Base-by-base conservation (phyloP, 35 echinoderm and acorn worm genomes). In the Chiridota heheva region DNA sequence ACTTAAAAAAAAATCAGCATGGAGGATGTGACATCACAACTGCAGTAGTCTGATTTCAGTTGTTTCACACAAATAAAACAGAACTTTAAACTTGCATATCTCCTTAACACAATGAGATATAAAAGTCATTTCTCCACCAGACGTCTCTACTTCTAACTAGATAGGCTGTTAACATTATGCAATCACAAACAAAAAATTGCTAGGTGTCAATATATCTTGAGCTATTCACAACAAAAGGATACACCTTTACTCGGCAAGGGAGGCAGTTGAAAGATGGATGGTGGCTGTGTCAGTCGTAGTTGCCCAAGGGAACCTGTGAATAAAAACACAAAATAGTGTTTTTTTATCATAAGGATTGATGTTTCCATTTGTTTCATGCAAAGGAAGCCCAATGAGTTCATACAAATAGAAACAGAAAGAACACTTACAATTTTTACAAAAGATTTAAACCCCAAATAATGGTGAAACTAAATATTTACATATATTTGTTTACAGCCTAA, bases 181-280 rank as follows among this genome's bases (percentile, higher is more conserved):
- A 10, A 12, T 51, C 47, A 51, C 22, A 12, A 22, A 51, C 8
- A 12, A 51, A 51, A 12, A 51, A 51, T 51, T 12, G 10, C 10
- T 51, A 51, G 22, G 47, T 51, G 47, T 12, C 22, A 12, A 12
- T 10, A 12, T 22, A 12, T 10, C 47, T 12, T 12, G 22, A 12
- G 47, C 47, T 12, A 51, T 51, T 51, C n/a, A n/a, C n/a, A n/a
- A n/a, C n/a, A 64, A 81, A 96, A 97, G 93, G 93, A 97, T 97
- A 97, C 93, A 97, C 84, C 84, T 58, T 84, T 97, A 32, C 42
- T 44, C 43, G 93, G 93, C 63, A 97, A 74, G 12, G 93, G 88
- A 47, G 93, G 93, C 63, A 97, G 49, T 66, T 97, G 93, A 32
- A 97, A 97, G 51, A 97, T 97, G 0, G 93, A 97, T 28, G 93